Base-by-base conservation (phyloP, 2,797 vertebrate species). In the Sebastes hopkinsi region DNA sequence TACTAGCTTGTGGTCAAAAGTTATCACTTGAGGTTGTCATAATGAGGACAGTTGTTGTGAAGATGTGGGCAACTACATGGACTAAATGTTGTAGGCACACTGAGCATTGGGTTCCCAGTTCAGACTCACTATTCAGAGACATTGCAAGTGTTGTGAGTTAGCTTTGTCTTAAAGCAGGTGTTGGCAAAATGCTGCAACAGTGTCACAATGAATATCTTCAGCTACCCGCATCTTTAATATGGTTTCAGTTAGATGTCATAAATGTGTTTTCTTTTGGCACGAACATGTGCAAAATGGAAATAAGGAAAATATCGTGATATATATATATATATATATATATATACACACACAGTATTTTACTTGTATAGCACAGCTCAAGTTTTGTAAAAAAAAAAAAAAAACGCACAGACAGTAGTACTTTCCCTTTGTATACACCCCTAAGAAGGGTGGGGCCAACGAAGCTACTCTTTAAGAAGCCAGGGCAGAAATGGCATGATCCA, bases 401-500 rank as follows among this genome's bases (percentile, higher is more conserved):
- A 38, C 3, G 7, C 32, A 64, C n/a, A 36, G 23, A 13, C 16
- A 18, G 54, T 7, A 25, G 11, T 25, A 10, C 25, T 61, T 59
- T 30, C n/a, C 25, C 12, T n/a, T n/a, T 68, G 67, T 52, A 52
- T 58, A 66, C 79, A 22, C 74, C 68, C 68, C 80, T 46, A 3
- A 62, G 30, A 42, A 52, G 30, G 79, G 75, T 8, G 70, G 69
- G 18, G 82, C 70, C 18, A 67, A 18, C 2, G 30, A 34, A 25
- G 77, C 52, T 54, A 13, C 56, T 68, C 56, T 79, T 65, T 38
- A 79, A 80, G 65, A 83, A 66, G 64, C 16, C 22, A 64, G 10
- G 46, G 23, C 23, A 67, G 36, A 68, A 75, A 58, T 56, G 50
- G 27, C 23, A 77, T n/a, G 50, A 60, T 79, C 30, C 4, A 42